phyloP scores from a whole-genome alignment of 2,113 vertebrate genomes.

The Sturnira hondurensis region DNA sequence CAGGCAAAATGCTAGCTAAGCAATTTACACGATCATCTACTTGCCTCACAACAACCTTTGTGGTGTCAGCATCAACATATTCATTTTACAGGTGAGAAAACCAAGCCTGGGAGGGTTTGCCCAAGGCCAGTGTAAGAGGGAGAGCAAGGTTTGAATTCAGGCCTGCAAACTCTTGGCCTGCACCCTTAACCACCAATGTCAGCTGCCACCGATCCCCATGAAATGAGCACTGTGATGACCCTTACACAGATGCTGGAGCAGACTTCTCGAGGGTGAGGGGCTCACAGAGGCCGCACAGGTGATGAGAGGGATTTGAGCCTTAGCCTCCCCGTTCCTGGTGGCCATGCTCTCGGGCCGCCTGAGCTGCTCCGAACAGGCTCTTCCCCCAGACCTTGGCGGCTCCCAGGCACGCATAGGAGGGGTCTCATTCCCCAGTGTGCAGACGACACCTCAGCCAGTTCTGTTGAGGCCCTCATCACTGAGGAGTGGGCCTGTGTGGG shows the following conservation, averaged over 20 bases:
- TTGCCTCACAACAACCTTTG: not conserved
- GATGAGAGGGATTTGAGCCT: not conserved
- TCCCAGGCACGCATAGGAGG: not conserved
- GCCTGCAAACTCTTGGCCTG: not conserved
- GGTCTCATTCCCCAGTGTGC: not conserved
- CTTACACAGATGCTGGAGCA: not conserved
- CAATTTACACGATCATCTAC: not conserved
- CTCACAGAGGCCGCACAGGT: not conserved
- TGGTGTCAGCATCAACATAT: not conserved
- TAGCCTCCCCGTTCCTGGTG: too few relatives aligned
- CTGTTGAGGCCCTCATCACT: not conserved
- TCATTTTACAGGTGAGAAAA: not conserved
- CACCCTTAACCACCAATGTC: not conserved
- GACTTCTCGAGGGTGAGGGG: not conserved
- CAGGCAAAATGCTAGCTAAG: not conserved
- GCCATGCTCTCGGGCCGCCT: not conserved
- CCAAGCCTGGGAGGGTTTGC: not conserved
- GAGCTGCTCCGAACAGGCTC: not conserved
- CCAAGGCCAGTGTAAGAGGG: not conserved
- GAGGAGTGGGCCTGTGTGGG: not conserved
- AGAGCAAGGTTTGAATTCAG: not conserved
- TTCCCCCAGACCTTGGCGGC: not conserved
- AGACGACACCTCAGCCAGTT: not conserved
- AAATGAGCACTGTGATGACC: not conserved
- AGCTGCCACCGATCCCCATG: not conserved